A percentile compares a stretch with the other conserved stretches of the same genome.
phyloP scores from a whole-genome alignment of 92 coral and sea anemone species.

The Umimayanthus kanabou region DNA sequence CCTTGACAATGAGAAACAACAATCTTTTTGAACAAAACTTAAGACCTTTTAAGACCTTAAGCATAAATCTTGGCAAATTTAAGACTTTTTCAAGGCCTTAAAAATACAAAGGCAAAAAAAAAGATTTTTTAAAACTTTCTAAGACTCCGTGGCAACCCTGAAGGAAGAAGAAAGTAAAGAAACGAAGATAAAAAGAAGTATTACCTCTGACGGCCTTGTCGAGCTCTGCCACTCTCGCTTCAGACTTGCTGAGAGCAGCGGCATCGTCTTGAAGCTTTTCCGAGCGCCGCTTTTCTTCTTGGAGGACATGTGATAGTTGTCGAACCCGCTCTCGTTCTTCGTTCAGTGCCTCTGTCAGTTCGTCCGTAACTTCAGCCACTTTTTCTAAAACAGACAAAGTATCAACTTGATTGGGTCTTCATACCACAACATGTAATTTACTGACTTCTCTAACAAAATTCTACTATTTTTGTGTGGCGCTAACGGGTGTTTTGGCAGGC shows the following conservation, averaged over 20 bases:
- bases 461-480: too few species aligned
- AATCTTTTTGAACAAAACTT: too few species aligned
- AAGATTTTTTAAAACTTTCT: too few species aligned
- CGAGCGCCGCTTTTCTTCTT: constrained; percentile 57
- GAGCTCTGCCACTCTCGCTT: constrained; percentile 32
- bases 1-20: too few species aligned
- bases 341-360: constrained; percentile 61
- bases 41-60: too few species aligned
- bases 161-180: too few species aligned
- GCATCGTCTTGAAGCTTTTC: background rate
- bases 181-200: too few species aligned
- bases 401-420: background rate
- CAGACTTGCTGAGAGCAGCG: constrained; percentile 10
- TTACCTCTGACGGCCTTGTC: constrained; percentile 36
- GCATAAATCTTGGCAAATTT: too few species aligned
- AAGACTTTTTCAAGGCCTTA: too few species aligned
- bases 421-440: background rate
- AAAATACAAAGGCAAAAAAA: too few species aligned
- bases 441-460: background rate
- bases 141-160: too few species aligned
- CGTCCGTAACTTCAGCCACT: constrained; percentile 70
- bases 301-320: constrained; percentile 64
- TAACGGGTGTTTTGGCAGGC: too few species aligned
- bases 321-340: constrained; percentile 74
- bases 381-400: constrained; percentile 56